Evolutionary conservation across 2,797 vertebrate genomes (phyloP).

Genomic region (Cirrhinus molitorella): DNA sequence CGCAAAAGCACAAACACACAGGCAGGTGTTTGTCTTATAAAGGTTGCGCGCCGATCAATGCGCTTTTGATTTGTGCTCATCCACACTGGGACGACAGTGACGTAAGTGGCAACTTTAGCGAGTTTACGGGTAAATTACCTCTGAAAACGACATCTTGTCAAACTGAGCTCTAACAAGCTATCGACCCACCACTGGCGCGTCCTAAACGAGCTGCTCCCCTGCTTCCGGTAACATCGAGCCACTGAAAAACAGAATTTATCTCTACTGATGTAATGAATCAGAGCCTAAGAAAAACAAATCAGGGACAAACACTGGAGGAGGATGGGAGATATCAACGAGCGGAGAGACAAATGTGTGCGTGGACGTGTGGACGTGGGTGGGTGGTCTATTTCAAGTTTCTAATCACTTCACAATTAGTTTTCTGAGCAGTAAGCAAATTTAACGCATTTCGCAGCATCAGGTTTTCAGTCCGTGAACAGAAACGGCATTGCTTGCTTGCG

Average conservation of each 20-base stretch:
- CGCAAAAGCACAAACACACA: background rate
- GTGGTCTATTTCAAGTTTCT: background rate
- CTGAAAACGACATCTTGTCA: constrained; percentile 27
- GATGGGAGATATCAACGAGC: background rate
- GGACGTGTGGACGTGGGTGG: background rate
- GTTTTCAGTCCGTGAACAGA: background rate
- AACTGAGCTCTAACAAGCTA: constrained; percentile 32
- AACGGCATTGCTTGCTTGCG: too few relatives aligned
- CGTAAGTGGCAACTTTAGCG: constrained; percentile 1
- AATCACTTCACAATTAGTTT: background rate
- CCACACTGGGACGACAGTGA: background rate
- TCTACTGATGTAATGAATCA: constrained; percentile 24
- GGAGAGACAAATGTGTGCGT: background rate
- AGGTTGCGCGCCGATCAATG: background rate
- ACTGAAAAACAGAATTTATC: constrained; percentile 34
- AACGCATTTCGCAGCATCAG: background rate
- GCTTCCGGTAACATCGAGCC: constrained; percentile 9
- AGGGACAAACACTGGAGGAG: background rate
- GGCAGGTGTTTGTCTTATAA: constrained; percentile 33
- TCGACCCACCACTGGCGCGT: background rate
- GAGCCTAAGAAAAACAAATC: constrained; percentile 24
- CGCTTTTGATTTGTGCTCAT: constrained; percentile 28
- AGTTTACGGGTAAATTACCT: constrained; percentile 23
- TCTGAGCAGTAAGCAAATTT: background rate
- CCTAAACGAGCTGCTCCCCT: constrained; percentile 10